Base-by-base conservation (phyloP, 2,888 invertebrate genomes). In the Drosophila cognata region DNA sequence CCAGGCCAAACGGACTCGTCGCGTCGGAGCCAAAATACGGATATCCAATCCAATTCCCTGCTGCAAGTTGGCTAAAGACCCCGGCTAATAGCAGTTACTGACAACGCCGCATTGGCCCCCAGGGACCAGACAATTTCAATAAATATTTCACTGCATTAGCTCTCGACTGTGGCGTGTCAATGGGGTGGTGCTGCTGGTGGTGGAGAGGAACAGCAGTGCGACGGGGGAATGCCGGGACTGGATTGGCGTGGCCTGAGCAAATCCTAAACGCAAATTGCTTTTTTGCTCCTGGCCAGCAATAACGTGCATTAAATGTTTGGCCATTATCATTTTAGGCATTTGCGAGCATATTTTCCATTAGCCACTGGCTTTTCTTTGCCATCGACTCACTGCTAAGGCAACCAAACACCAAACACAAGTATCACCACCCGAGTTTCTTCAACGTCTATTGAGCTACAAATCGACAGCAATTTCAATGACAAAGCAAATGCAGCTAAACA, bases 71-170 rank as follows among this genome's bases (percentile, higher is more conserved):
- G 79, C 71, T 78, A 84, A 82, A 62, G 82, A 81, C 81, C 64
- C 71, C 71, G 84, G 74, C 89, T 82, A 82, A 82, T 88, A 85
- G 88, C 88, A 73, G 78, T 76, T 74, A 77, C 74, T 67, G 71
- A 71, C 73, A 74, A 80, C 79, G 76, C 82, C 85, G 67, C 90
- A 91, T 91, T 91, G 89, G 81, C 71, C 92, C 82, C 91, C 74
- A 29, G 92, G 86, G 92, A 91, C 46, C 80, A 80, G 78, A 86
- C 90, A 92, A 92, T 92, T 91, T 90, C 91, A 91, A 91, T 91
- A 91, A 92, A 91, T 91, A 92, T 91, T 89, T 91, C 90, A 91
- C 86, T 91, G 88, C 91, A 91, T 91, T 91, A 91, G 89, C 74
- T 81, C 74, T 81, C 73, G 73, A 64, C 75, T 65, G 65, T 67